These are phyloP conservation scores for Drosophila teissieri DNA, from an alignment of 1,140 invertebrate genomes.

Conservation along the genomic window DNA sequence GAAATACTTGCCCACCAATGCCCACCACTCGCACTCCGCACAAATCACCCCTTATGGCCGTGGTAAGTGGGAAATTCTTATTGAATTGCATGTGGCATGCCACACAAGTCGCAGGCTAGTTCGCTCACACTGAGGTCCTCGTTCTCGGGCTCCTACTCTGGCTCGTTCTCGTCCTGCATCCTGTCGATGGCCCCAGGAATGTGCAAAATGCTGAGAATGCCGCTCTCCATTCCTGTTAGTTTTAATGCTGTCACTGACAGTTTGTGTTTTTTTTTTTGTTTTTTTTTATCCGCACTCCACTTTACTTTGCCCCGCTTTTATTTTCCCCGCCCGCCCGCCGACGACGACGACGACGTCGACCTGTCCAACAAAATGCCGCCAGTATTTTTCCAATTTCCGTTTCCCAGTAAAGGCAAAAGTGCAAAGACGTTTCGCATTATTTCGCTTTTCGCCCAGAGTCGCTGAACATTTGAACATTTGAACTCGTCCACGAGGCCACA, in stretches of 20 bases:
- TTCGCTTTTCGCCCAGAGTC: conserved; percentile 7
- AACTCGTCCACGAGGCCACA: conserved; percentile 11
- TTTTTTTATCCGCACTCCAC: conserved; percentile 8
- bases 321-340: conserved; percentile 6
- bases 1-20: conserved; percentile 23
- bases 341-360: conserved; percentile 12
- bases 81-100: conserved; percentile 55
- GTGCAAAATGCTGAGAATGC: conserved; percentile 55
- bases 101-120: conserved; percentile 32
- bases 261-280: conserved; percentile 28
- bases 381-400: conserved; percentile 73
- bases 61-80: conserved; percentile 50
- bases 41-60: not conserved
- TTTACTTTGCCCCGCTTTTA: conserved; percentile 17
- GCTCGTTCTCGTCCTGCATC: conserved; percentile 3
- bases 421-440: conserved; percentile 43
- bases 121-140: conserved; percentile 12
- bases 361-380: conserved; percentile 66
- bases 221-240: conserved; percentile 42
- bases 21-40: no score
- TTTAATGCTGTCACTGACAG: conserved; percentile 71
- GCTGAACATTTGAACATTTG: conserved; percentile 10
- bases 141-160: not conserved
- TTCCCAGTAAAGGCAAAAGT: conserved; percentile 42
- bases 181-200: conserved; percentile 28